Base-by-base conservation (phyloP, 2,888 invertebrate species). In the Halocaridina rubra region DNA sequence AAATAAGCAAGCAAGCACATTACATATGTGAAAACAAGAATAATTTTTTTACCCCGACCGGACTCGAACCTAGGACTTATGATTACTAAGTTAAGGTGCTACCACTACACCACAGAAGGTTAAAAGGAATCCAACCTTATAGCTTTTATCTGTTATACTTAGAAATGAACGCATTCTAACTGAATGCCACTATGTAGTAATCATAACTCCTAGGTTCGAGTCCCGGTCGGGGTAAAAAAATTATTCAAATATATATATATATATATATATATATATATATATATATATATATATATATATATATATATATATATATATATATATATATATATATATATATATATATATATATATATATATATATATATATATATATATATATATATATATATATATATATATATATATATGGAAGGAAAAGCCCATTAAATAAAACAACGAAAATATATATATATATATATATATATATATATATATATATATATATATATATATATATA, bases 351-450 rank as follows among this genome's bases (percentile, higher is more conserved):
- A 64, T 64, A 64, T 64, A 64, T 64, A 64, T 53, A 64, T 64
- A 64, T 64, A 64, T 64, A 64, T 64, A 64, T 64, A 64, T 64
- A 64, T 64, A 64, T 64, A 64, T 64, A 64, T 64, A 24, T 22
- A 64, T 19, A 22, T 64, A 22, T 64, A 19, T 22, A 19, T 22
- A 22, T 22, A 22, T 19, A 64, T 24, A 64, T 64, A 64, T 64
- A 8, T 64, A 64, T 7, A 22, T 16, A 8, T 39, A 8, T 7
- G 13, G 13, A 8, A 39, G 39, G 8, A 8, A 39, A 13, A 13
- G 7, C 39, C n/a, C n/a, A n/a, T n/a, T n/a, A n/a, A n/a, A n/a
- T 33, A 0, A 4, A 13, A 1, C 32, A 29, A 10, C 16, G 30
- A n/a, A 30, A n/a, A 2, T 27, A 71, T 13, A 22, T 71, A 71